These are phyloP conservation scores for Aphyosemion australe DNA, from an alignment of 2,113 vertebrate species.

Conservation along the genomic window DNA sequence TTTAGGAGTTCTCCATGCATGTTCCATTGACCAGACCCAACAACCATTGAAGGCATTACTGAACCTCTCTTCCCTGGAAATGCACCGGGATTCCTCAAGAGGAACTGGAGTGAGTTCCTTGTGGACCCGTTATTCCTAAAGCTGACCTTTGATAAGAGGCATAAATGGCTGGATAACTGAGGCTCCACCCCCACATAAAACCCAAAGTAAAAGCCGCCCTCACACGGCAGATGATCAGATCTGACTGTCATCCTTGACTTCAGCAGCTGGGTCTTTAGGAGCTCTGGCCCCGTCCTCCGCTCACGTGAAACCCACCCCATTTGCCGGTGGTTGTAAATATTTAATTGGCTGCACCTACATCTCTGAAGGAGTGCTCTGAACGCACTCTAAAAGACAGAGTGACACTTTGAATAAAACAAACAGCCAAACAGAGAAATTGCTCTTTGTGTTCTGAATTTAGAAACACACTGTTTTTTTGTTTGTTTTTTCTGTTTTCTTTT, in stretches of 20 bases:
- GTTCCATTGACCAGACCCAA: not conserved
- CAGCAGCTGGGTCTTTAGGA: conserved; percentile 49
- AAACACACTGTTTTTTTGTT: conserved; percentile 58
- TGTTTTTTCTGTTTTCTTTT: conserved; percentile 21
- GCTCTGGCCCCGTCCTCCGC: conserved; percentile 9
- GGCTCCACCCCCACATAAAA: too few species aligned
- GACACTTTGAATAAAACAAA: conserved; percentile 78
- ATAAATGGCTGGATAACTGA: not conserved
- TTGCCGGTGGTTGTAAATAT: conserved; percentile 64
- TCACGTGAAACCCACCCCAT: conserved; percentile 65
- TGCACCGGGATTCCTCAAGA: not conserved
- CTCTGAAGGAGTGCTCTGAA: conserved; percentile 65
- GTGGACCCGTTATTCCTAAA: not conserved
- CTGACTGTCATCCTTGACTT: conserved; percentile 18
- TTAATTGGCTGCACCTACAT: conserved; percentile 64
- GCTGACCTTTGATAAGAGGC: not conserved
- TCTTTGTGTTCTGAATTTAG: conserved; percentile 80
- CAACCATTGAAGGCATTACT: not conserved
- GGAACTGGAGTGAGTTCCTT: not conserved
- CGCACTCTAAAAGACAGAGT: conserved; percentile 59
- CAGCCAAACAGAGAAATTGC: conserved; percentile 69
- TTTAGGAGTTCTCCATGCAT: too few species aligned
- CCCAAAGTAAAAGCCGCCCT: conserved; percentile 24
- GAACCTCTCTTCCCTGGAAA: not conserved
- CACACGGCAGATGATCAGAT: conserved; percentile 24